Evolutionary conservation across 2,888 invertebrate genomes (phyloP).

Genomic region (Chirona hameri): DNA sequence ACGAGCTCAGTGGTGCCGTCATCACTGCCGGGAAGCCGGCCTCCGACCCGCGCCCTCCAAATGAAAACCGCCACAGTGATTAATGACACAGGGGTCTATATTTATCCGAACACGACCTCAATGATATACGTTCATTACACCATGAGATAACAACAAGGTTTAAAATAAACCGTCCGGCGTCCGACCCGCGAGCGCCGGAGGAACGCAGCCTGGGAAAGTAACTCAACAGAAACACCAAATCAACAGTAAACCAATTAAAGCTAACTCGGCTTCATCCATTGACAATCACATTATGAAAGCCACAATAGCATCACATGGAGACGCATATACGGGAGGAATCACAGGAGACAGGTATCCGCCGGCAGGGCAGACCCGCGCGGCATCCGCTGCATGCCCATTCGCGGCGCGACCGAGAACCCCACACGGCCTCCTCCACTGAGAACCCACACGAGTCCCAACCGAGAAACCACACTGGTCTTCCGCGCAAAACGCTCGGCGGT

Average conservation of each 20-base stretch:
- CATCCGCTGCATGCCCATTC: not conserved
- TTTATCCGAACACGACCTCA: constrained; percentile 4
- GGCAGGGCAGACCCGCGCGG: not conserved
- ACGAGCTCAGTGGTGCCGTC: not conserved
- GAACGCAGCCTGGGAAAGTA: not conserved
- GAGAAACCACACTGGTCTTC: too few relatives aligned
- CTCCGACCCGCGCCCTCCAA: not conserved
- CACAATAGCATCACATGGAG: not conserved
- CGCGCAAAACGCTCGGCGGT: too few relatives aligned
- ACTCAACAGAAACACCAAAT: constrained; percentile 12
- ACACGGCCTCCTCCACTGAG: too few relatives aligned
- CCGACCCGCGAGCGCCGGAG: not conserved
- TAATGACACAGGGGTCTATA: constrained; percentile 7
- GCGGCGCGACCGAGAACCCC: not conserved
- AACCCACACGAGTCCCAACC: too few relatives aligned
- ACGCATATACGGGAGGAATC: constrained; percentile 1
- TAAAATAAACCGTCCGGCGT: not conserved
- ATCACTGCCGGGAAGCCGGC: too few relatives aligned
- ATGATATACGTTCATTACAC: constrained; percentile 1
- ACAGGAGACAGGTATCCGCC: not conserved
- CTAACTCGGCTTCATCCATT: not conserved
- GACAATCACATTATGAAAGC: constrained; percentile 23
- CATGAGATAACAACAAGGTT: constrained; percentile 27
- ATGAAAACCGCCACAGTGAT: not conserved
- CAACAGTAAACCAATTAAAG: constrained; percentile 26